Conservation (phyloP, 2,888 invertebrate species). For the Caenorhabditis zanzibari region DNA sequence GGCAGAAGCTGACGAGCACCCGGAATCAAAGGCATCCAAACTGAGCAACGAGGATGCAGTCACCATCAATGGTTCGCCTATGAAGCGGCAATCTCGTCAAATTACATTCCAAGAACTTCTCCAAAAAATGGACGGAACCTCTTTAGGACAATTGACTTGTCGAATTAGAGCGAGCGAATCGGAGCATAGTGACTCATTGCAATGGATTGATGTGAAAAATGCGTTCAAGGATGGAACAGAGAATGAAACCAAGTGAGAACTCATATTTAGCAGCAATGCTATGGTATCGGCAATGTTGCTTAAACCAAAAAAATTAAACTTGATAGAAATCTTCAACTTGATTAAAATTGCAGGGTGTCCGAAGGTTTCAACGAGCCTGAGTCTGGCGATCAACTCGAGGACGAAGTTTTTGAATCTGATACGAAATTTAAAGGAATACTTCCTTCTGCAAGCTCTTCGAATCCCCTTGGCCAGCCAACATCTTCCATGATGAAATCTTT, state of each 20-base stretch:
- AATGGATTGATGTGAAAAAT: slow-evolving; percentile 33
- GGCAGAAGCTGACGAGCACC: slow-evolving; percentile 36
- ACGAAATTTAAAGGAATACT: background rate
- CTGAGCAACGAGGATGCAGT: background rate
- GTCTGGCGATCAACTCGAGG: background rate
- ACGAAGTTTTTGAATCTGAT: background rate
- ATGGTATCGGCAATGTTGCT: no score
- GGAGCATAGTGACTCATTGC: slow-evolving; percentile 32
- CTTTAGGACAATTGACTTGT: slow-evolving; percentile 16
- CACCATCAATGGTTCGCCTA: no score
- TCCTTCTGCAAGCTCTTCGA: slow-evolving; percentile 20
- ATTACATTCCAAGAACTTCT: slow-evolving; percentile 29
- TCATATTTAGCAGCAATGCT: no score
- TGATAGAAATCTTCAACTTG: no score
- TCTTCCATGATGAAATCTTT: slow-evolving; percentile 30
- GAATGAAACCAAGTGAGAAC: background rate
- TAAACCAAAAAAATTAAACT: no score
- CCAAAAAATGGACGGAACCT: slow-evolving; percentile 14
- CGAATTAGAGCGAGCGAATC: slow-evolving; percentile 21
- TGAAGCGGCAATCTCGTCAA: background rate
- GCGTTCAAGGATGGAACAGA: background rate
- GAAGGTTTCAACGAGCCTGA: background rate
- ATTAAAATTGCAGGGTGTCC: background rate
- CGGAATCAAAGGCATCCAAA: background rate
- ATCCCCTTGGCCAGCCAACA: background rate